These are phyloP conservation scores for Cichladusa arquata DNA, from an alignment of 2,113 vertebrate genomes.

Conservation along the genomic window DNA sequence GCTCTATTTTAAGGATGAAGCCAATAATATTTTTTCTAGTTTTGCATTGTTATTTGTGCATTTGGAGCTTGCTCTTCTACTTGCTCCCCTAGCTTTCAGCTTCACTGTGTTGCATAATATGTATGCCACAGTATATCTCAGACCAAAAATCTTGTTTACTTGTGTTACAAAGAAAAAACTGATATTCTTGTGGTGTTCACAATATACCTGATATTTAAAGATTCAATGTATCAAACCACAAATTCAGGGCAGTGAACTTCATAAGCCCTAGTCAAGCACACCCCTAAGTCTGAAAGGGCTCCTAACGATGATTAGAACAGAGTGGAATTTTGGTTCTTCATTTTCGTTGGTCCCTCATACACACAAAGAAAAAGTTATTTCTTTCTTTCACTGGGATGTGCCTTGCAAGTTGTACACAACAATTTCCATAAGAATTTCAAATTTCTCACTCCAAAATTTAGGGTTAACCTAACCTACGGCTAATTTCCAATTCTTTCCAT, in stretches of 20 bases:
- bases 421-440: neutral
- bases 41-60: neutral
- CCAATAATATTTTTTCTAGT: neutral
- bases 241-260: neutral
- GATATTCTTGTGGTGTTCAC: neutral
- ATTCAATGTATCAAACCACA: neutral
- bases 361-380: neutral
- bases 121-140: neutral
- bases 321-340: neutral
- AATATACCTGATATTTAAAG: neutral
- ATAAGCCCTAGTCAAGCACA: neutral
- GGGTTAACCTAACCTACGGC: neutral
- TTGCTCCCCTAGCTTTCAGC: neutral
- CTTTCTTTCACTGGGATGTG: neutral
- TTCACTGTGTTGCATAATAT: neutral
- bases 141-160: neutral
- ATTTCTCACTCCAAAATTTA: neutral
- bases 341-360: neutral
- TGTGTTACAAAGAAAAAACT: neutral
- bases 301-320: neutral
- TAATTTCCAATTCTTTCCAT: neutral
- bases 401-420: neutral
- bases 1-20: neutral
- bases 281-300: accelerated
- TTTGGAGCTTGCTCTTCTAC: neutral